Evolutionary conservation across 2,888 invertebrate species (phyloP), one percentile per base, ranked within the genome.

Genomic region (Drosophila kanekoi): DNA sequence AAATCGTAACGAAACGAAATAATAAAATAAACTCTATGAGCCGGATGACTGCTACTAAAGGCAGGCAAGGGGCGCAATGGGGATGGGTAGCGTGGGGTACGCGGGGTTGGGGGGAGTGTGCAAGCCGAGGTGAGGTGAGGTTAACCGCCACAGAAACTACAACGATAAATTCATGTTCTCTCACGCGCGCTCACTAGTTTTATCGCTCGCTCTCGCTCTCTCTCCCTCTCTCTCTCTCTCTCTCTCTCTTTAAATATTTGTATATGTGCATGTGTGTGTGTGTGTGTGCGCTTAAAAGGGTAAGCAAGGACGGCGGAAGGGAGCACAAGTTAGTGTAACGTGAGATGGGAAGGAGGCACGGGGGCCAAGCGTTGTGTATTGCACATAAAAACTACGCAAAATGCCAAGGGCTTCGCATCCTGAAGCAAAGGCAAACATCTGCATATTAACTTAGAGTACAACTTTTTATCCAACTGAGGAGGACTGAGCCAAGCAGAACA

Each of bases 1-100:
- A 83, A 88, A 83, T 83, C 86, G 86, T 88, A 83, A 88, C 88
- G 88, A 86, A 88, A 88, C 86, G 88, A 86, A 82, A 83, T 80
- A 86, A 83, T 80, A 79, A 81, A 71, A 78, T 74, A 79, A 88
- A 88, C 88, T 88, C 80, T 77, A 86, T 88, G 80, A 79, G 68
- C 77, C 64, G 80, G 77, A 76, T 72, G 80, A 80, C 68, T 65
- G 77, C 80, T 65, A 63, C 57, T 58, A 69, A 63, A 58, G 53
- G 32, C 52, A 52, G 40, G 52, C 52, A 40, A 48, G 43, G 49
- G 62, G 49, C 43, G 43, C n/a, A 4, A 1, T 18, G 9, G 28
- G 16, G 18, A 10, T 18, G 33, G 5, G 23, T 1, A 43, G 14
- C 23, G 14, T 8, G 14, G 9, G 16, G 8, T 23, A 23, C 3